A percentile compares a stretch with the other conserved stretches of the same genome.
These are phyloP conservation scores for Urocolius indicus DNA, from an alignment of 2,113 vertebrate species.

Conservation along the genomic window DNA sequence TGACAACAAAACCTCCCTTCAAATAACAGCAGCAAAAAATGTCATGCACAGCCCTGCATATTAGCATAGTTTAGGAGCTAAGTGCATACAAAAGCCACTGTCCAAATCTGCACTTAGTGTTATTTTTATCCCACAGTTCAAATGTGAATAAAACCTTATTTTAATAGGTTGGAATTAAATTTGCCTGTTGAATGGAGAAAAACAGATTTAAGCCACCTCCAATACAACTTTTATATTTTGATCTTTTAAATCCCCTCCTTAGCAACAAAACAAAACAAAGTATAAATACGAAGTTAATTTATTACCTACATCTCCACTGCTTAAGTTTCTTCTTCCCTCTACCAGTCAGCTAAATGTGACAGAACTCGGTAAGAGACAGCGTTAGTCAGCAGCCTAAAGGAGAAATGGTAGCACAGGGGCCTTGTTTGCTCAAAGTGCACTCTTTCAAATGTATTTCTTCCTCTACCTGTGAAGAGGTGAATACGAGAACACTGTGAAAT, in stretches of 20 bases:
- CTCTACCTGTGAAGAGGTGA: background rate
- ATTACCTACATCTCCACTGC: background rate
- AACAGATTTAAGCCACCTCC: background rate
- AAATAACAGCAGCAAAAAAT: background rate
- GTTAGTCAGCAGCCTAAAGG: background rate
- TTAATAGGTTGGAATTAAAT: background rate
- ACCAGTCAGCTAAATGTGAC: background rate
- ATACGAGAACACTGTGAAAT: background rate
- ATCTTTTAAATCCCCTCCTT: background rate
- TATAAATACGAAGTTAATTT: background rate
- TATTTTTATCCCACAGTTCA: background rate
- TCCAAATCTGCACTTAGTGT: background rate
- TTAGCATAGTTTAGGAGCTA: background rate
- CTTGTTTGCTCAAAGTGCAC: background rate
- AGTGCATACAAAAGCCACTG: background rate
- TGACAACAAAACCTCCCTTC: background rate
- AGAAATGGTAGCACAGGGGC: background rate
- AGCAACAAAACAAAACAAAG: background rate
- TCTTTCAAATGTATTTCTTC: background rate
- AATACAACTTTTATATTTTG: background rate
- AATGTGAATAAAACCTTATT: too few species aligned
- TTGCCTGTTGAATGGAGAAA: background rate
- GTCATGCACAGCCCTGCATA: background rate
- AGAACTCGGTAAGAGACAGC: background rate
- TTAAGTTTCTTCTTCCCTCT: background rate